A percentile compares a stretch with the other conserved stretches of the same genome.
Conservation (phyloP, 1,140 invertebrate genomes). For the Lineus longissimus region DNA sequence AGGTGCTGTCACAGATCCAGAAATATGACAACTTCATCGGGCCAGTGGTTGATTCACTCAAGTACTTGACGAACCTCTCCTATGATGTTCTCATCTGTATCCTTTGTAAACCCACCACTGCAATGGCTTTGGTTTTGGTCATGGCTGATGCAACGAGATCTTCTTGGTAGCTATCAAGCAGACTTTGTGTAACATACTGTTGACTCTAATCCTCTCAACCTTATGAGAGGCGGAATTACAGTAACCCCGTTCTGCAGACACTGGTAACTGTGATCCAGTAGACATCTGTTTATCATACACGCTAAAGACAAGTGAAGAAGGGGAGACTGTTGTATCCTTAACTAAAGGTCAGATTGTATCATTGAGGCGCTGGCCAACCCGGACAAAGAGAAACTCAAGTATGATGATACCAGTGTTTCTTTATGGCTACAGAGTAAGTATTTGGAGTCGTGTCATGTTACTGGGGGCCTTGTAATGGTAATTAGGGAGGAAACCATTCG, state of each 20-base stretch:
- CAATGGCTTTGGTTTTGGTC: too few relatives aligned
- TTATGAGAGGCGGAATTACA: too few relatives aligned
- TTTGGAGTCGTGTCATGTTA: slow-evolving; percentile 5
- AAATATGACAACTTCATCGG: slow-evolving; percentile 93
- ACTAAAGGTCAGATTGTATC: slow-evolving; percentile 66
- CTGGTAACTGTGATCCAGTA: too few relatives aligned
- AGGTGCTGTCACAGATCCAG: slow-evolving; percentile 87
- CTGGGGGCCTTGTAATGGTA: too few relatives aligned
- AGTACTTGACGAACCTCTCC: slow-evolving; percentile 91
- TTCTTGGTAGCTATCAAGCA: too few relatives aligned
- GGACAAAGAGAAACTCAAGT: slow-evolving; percentile 70
- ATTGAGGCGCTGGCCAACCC: slow-evolving; percentile 80
- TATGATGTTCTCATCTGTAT: slow-evolving; percentile 90
- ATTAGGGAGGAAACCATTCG: too few relatives aligned
- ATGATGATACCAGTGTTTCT: slow-evolving; percentile 90
- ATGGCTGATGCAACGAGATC: too few relatives aligned
- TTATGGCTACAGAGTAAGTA: slow-evolving; percentile 80
- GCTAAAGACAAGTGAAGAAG: too few relatives aligned
- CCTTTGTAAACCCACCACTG: slow-evolving; percentile 32
- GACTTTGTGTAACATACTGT: too few relatives aligned
- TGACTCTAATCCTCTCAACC: too few relatives aligned
- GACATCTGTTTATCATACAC: too few relatives aligned
- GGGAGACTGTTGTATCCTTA: slow-evolving; percentile 24
- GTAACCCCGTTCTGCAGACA: too few relatives aligned
- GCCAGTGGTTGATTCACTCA: slow-evolving; percentile 96